Evolutionary conservation across 92 coral and sea anemone species (phyloP).

Genomic region (Plumapathes pennacea): DNA sequence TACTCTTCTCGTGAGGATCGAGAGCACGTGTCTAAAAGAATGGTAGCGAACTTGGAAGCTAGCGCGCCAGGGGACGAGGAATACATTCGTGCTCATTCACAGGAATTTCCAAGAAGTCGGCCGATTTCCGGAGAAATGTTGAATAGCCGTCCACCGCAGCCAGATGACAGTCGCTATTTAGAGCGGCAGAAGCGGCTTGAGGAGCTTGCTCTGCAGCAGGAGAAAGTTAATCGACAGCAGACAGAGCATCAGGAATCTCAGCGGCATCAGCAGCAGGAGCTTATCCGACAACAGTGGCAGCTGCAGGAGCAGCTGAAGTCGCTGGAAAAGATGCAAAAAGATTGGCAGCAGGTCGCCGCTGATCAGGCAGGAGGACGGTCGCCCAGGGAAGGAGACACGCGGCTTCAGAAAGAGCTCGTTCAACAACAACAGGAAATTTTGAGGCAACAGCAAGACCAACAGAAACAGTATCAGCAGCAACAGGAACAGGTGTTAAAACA

Average conservation of each 20-base stretch:
- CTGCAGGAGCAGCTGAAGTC: constrained; percentile 61
- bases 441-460: constrained; percentile 62
- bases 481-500: constrained; percentile 69
- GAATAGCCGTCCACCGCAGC: constrained; percentile 12
- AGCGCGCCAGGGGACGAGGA: neutral
- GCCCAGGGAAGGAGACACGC: constrained; percentile 41
- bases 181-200: constrained; percentile 78
- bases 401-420: constrained; percentile 65
- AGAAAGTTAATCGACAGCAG: constrained; percentile 57
- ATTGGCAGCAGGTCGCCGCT: constrained; percentile 19
- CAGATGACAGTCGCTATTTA: constrained; percentile 44
- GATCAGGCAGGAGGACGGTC: constrained; percentile 8
- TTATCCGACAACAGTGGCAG: constrained; percentile 61
- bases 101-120: constrained; percentile 1
- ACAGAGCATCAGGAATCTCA: constrained; percentile 71
- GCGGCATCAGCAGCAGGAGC: constrained; percentile 63
- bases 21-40: neutral
- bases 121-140: neutral
- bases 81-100: neutral
- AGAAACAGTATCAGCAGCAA: constrained; percentile 56
- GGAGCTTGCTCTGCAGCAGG: constrained; percentile 62
- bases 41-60: constrained; percentile 3
- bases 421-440: constrained; percentile 76
- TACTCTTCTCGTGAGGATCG: constrained; percentile 1
- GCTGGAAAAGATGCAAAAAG: constrained; percentile 66